Evolutionary conservation across 2,113 vertebrate species (phyloP).

Genomic region (Sigmodon hispidus): DNA sequence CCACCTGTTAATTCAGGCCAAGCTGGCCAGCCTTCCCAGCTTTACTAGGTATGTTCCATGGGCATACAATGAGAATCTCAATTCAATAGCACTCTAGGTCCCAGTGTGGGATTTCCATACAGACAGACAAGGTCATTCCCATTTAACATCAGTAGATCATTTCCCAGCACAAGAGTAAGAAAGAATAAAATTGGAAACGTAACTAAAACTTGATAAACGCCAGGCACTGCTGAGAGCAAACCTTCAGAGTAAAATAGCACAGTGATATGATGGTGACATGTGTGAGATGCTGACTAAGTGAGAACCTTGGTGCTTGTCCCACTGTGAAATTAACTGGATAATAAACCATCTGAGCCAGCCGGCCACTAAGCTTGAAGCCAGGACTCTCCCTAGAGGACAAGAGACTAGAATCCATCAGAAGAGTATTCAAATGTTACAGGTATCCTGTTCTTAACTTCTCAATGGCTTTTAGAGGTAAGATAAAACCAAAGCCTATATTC

Average conservation of each 20-base stretch:
- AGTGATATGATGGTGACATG: conserved; percentile 59
- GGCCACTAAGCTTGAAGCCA: conserved; percentile 31
- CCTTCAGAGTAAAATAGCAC: conserved; percentile 26
- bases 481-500: conserved; percentile 38
- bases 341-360: conserved; percentile 67
- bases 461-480: conserved; percentile 37
- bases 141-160: neutral
- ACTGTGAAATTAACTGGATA: conserved; percentile 67
- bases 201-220: conserved; percentile 12
- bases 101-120: neutral
- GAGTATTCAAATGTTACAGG: neutral
- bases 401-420: neutral
- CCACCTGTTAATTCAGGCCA: conserved; percentile 22
- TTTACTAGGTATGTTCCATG: neutral
- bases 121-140: conserved; percentile 3
- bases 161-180: neutral
- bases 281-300: conserved; percentile 65
- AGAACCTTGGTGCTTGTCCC: conserved; percentile 60
- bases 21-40: neutral
- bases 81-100: neutral
- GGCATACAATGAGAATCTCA: conserved; percentile 35
- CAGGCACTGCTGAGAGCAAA: neutral
- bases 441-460: conserved; percentile 22
- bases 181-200: neutral
- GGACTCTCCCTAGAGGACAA: neutral